A percentile compares a stretch with the other conserved stretches of the same genome.
Conservation (phyloP, 2,113 vertebrate genomes). For the Campylorhamphus procurvoides region DNA sequence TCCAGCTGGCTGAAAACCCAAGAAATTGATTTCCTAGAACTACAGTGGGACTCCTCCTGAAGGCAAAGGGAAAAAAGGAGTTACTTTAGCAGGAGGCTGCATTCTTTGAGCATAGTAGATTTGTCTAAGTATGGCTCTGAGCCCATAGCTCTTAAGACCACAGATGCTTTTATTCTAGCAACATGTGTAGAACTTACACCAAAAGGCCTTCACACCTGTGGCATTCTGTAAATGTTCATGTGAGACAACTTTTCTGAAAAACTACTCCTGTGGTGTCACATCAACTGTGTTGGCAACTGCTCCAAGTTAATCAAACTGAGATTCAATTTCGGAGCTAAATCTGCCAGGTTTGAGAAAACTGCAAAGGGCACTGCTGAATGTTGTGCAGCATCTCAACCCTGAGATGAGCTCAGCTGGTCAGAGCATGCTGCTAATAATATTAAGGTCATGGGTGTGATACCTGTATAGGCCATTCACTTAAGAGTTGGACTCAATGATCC, state of each 20-base stretch:
- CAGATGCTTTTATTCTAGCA: neutral
- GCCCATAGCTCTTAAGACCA: neutral
- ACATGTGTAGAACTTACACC: neutral
- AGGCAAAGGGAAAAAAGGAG: neutral
- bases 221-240: neutral
- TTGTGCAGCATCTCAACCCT: neutral
- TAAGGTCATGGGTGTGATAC: neutral
- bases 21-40: neutral
- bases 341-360: neutral
- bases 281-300: neutral
- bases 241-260: neutral
- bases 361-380: neutral
- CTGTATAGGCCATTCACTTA: neutral
- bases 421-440: neutral
- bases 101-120: neutral
- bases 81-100: neutral
- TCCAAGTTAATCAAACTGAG: neutral
- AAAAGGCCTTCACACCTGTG: neutral
- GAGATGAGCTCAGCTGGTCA: neutral
- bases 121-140: neutral
- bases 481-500: neutral
- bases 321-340: neutral
- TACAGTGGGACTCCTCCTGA: neutral
- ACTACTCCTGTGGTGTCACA: neutral
- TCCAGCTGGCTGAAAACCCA: neutral